Evolutionary conservation across 2,888 invertebrate species (phyloP).

Genomic region (Scaptomyza flava): DNA sequence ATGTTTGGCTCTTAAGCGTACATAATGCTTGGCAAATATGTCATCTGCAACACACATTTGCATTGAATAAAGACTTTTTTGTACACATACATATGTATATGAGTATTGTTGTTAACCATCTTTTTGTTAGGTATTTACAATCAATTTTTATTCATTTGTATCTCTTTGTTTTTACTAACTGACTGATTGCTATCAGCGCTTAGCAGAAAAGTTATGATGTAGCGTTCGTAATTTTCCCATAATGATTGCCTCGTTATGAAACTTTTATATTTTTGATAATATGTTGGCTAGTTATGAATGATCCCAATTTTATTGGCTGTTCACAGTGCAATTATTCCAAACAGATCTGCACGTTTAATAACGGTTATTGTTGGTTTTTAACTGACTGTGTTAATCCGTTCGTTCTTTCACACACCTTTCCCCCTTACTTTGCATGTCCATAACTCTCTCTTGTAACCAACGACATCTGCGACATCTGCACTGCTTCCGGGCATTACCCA

Average conservation of each 20-base stretch:
- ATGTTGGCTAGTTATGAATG: background rate
- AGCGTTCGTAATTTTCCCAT: too few species aligned
- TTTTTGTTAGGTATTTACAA: background rate
- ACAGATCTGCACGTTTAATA: constrained; percentile 1
- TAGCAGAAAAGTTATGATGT: too few species aligned
- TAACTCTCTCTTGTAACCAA: constrained; percentile 37
- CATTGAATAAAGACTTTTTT: constrained; percentile 31
- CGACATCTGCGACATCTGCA: constrained; percentile 67
- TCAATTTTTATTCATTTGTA: too few species aligned
- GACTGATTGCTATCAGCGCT: background rate
- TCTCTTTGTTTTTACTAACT: background rate
- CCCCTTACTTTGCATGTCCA: constrained; percentile 27
- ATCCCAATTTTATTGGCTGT: constrained; percentile 17
- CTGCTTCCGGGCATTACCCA: constrained; percentile 74
- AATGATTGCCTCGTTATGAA: background rate
- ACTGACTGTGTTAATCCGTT: constrained; percentile 21
- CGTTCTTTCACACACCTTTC: background rate
- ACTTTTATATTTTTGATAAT: background rate
- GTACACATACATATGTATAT: background rate
- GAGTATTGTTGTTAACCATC: background rate
- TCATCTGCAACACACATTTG: constrained; percentile 65
- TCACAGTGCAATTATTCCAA: constrained; percentile 20
- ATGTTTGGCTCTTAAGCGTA: constrained; percentile 37
- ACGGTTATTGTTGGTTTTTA: constrained; percentile 8
- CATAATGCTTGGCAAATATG: constrained; percentile 60